Base-by-base conservation (phyloP, 2,888 invertebrate genomes). In the Rambutsinella grinnellia region DNA sequence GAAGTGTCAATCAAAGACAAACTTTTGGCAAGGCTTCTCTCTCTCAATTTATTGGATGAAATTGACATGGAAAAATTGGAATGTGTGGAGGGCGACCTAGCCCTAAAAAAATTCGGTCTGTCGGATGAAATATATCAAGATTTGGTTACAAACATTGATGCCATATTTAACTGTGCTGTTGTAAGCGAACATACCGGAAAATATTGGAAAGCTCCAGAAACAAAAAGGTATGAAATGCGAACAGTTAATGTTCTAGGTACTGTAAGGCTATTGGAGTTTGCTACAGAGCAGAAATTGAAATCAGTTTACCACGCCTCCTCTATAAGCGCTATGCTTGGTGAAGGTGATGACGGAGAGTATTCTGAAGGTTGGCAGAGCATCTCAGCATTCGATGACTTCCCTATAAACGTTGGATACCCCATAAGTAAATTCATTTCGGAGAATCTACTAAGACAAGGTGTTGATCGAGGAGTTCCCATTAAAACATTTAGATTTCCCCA, bases 361-460 rank as follows among this genome's bases (percentile, higher is more conserved):
- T 46, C 67, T 0, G 82, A 81, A 47, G 58, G 53, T 2, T 80
- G 65, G 61, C 75, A 80, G 28, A 21, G 23, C 23, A 15, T 47
- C 2, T 23, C 23, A 2, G 71, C 58, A 1, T 44, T 61, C 13
- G 75, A 78, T 10, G 19, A 70, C 8, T 15, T 71, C 15, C 62
- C 79, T 1, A 1, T 26, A 1, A 71, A 77, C 10, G 36, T 44
- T 27, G 82, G 82, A 1, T 82, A 82, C 28, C 36, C 61, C 0
- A 49, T 79, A 26, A 58, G 76, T 0, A 82, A 82, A 65, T 76
- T 75, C 57, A 57, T 80, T n/a, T 51, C 72, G 3, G 82, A 82
- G 36, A 67, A 69, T 27, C 57, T 82, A 5, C 58, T 79, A 1
- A 47, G 68, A 6, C 72, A 78, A 65, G 80, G 74, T 1, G 51